phyloP scores from a whole-genome alignment of 2,888 invertebrate species.

The Pinctada fucata region DNA sequence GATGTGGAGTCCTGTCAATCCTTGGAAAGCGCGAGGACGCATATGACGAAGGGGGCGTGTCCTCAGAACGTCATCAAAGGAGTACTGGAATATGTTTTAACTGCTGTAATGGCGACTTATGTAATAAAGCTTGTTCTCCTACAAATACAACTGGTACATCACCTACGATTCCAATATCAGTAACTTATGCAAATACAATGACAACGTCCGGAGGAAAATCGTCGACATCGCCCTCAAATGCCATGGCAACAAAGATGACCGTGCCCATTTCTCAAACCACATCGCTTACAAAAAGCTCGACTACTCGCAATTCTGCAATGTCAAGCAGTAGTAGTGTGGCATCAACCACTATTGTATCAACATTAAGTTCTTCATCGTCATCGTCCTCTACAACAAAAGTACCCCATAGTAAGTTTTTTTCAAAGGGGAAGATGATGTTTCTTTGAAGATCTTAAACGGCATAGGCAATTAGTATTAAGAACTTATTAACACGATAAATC shows the following conservation, averaged over 20 bases:
- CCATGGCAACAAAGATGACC: slow-evolving; percentile 4
- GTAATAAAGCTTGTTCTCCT: slow-evolving; percentile 24
- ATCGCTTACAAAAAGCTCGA: too few relatives aligned
- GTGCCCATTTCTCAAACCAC: not conserved
- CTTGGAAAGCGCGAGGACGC: slow-evolving; percentile 6
- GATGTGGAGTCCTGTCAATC: not conserved
- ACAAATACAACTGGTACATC: slow-evolving; percentile 6
- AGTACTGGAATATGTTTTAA: slow-evolving; percentile 23
- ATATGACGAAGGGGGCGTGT: not conserved
- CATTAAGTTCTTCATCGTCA: not conserved
- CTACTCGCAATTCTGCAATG: too few relatives aligned
- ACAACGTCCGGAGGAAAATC: not conserved
- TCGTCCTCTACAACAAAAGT: not conserved
- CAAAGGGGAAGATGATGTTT: too few relatives aligned
- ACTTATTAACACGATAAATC: too few relatives aligned
- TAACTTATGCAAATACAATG: not conserved
- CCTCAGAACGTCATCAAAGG: not conserved
- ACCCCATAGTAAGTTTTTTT: too few relatives aligned
- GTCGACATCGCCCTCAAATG: not conserved
- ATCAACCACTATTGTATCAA: not conserved
- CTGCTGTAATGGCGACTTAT: slow-evolving; percentile 32
- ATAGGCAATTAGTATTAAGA: too few relatives aligned
- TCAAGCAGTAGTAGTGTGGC: not conserved
- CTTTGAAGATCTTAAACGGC: too few relatives aligned
- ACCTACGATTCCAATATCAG: slow-evolving; percentile 4